Evolutionary conservation across 2,113 vertebrate species (phyloP), one percentile per base, ranked within the genome.

Genomic region (Paralichthys olivaceus): DNA sequence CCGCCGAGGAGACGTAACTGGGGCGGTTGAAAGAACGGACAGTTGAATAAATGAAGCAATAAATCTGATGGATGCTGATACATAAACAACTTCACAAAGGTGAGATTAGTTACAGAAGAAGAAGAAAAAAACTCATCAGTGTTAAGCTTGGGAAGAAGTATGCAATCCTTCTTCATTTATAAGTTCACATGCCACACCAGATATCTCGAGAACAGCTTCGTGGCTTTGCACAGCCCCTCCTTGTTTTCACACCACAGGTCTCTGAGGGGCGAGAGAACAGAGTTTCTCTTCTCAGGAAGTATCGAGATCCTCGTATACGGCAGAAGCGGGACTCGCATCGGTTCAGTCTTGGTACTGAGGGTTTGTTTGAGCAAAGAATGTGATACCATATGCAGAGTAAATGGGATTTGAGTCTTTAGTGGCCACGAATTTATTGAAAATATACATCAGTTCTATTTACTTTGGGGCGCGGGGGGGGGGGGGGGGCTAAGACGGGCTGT

Each of bases 341-440:
- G 47, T 71, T 75, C 28, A 40, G 83, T 80, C 69, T 81, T 22
- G 68, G 80, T 77, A 32, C 37, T 25, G 49, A 71, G 58, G 77
- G 86, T 87, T 83, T 87, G 83, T 87, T 89, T 84, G 78, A 79
- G 63, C 47, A 83, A 58, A 87, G 75, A 79, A 89, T 58, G 61
- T 90, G 86, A 93, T 84, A 83, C 76, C 80, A 81, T 79, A 84
- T 77, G 83, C 70, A 84, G 79, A 84, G 86, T 69, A 85, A 91
- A 93, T 88, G 84, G 72, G 87, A 92, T 86, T 87, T 79, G 73
- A 79, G 84, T 85, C 83, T 89, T 90, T 87, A 90, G 87, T 79
- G 78, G 88, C 87, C 89, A 81, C 81, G 85, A 86, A 87, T 54
- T 68, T 76, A 75, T 68, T 87, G 74, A 90, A 94, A 92, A 92